Conservation (phyloP, 2,888 invertebrate species). For the Scrobipalpa atriplicella region DNA sequence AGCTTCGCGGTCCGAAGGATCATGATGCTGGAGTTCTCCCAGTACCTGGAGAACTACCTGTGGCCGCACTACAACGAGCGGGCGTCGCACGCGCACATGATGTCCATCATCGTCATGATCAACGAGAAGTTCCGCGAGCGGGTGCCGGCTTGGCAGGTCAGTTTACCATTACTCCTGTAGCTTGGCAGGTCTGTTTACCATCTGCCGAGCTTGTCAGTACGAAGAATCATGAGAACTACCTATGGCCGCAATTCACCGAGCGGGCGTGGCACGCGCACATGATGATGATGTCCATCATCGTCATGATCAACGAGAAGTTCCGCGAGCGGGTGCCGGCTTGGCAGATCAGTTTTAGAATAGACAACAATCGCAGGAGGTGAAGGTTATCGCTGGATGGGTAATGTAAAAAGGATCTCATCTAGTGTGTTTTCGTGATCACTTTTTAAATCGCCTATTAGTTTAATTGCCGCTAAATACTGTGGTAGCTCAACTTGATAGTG, state of each 20-base stretch:
- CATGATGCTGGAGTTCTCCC: constrained; percentile 98
- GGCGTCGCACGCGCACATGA: constrained; percentile 92
- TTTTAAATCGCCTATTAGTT: too few species aligned
- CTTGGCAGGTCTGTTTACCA: too few species aligned
- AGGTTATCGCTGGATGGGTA: too few species aligned
- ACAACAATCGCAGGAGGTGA: too few species aligned
- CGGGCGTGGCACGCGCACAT: constrained; percentile 92
- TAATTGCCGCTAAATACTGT: too few species aligned
- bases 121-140: constrained; percentile 99
- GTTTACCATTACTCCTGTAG: neutral
- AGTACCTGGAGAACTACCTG: constrained; percentile 97
- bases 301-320: constrained; percentile 99
- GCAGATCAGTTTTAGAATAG: constrained; percentile 88
- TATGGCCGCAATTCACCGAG: constrained; percentile 97
- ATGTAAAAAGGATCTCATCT: too few species aligned
- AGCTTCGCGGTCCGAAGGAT: constrained; percentile 93
- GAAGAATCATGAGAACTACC: constrained; percentile 97
- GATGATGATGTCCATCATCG: constrained; percentile 98
- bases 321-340: constrained; percentile 98
- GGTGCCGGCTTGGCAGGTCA: constrained; percentile 96
- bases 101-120: constrained; percentile 99
- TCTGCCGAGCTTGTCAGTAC: constrained; percentile 90
- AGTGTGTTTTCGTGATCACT: too few species aligned
- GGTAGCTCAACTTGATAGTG: too few species aligned
- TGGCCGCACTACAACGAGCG: constrained; percentile 96